phyloP scores from a whole-genome alignment of 2,797 vertebrate species.

The Thripadectes ignobilis region DNA sequence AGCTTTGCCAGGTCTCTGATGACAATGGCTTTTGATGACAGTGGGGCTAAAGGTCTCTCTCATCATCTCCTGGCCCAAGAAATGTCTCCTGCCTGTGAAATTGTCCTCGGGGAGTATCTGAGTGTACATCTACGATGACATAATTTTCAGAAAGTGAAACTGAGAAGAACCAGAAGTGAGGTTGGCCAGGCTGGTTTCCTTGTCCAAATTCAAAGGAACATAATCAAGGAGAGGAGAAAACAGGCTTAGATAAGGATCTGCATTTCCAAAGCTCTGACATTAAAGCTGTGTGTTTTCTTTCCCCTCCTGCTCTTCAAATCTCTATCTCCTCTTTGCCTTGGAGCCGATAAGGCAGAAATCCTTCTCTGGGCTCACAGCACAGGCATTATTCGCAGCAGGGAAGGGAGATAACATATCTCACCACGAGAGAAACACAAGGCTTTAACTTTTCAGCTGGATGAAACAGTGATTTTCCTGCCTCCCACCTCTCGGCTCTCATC shows the following conservation, averaged over 20 bases:
- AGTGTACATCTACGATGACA: not conserved
- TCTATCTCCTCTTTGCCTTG: constrained; percentile 6
- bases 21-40: not conserved
- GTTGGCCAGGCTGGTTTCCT: not conserved
- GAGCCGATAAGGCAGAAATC: constrained; percentile 27
- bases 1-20: not conserved
- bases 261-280: constrained; percentile 41
- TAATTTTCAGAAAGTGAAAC: not conserved
- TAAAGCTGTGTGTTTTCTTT: constrained; percentile 42
- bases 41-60: not conserved
- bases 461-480: constrained; percentile 23
- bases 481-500: not conserved
- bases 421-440: not conserved
- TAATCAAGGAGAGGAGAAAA: constrained; percentile 31
- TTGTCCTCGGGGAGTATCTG: not conserved
- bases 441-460: constrained; percentile 38
- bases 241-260: constrained; percentile 50
- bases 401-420: constrained; percentile 4
- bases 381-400: constrained; percentile 32
- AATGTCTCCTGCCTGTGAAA: not conserved
- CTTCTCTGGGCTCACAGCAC: constrained; percentile 4
- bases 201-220: constrained; percentile 30
- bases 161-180: constrained; percentile 13
- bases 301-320: constrained; percentile 29
- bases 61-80: not conserved